These are phyloP conservation scores for Hydropsyche tenuis DNA, from an alignment of 1,140 invertebrate species.

Conservation along the genomic window DNA sequence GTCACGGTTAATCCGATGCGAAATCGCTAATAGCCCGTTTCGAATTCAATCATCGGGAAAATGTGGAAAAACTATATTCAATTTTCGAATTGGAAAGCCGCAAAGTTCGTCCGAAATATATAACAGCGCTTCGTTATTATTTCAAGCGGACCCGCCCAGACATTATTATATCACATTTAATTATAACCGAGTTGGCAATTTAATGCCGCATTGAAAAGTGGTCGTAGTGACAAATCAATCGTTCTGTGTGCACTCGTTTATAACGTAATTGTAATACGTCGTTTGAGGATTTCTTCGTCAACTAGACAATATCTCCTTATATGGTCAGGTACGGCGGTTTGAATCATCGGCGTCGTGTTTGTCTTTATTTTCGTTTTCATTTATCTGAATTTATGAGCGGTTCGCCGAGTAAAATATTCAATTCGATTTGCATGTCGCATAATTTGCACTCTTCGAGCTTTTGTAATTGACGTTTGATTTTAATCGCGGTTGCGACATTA, in stretches of 20 bases:
- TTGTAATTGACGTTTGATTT: no score
- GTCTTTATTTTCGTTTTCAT: background rate
- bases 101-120: no score
- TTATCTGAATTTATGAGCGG: background rate
- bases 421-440: slow-evolving; percentile 6
- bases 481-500: no score
- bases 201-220: background rate
- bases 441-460: background rate
- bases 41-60: slow-evolving; percentile 14
- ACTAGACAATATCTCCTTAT: background rate
- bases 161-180: slow-evolving; percentile 33
- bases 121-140: slow-evolving; percentile 30
- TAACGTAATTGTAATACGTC: no score
- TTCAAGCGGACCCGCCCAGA: slow-evolving; percentile 16
- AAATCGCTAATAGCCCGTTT: slow-evolving; percentile 32
- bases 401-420: background rate
- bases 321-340: background rate
- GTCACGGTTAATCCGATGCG: slow-evolving; percentile 28
- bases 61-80: no score
- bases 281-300: no score
- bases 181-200: slow-evolving; percentile 17
- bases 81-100: no score
- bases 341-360: background rate
- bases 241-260: no score
- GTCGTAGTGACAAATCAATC: background rate